phyloP scores from a whole-genome alignment of 2,113 vertebrate genomes.

The Cebidichthys violaceus region DNA sequence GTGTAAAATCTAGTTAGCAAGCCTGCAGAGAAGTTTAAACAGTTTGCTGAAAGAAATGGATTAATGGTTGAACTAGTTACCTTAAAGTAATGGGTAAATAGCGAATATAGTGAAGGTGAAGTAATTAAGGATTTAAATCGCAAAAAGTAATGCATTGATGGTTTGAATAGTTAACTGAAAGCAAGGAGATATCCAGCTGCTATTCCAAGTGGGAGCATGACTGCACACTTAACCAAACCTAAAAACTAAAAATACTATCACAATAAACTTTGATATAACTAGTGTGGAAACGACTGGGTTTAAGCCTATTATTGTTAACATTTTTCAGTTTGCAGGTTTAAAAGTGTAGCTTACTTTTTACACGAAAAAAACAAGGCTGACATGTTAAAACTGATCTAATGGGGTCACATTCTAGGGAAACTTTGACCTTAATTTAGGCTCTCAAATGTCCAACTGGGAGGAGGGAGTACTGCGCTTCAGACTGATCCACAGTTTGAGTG shows the following conservation, averaged over 20 bases:
- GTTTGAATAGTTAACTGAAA: not conserved
- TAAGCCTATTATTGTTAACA: not conserved
- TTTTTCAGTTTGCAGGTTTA: not conserved
- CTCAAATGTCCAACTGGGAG: not conserved
- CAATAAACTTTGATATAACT: not conserved
- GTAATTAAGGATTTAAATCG: not conserved
- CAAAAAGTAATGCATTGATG: not conserved
- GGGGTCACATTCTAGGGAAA: conserved; percentile 11
- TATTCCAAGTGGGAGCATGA: too few species aligned
- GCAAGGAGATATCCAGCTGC: too few species aligned
- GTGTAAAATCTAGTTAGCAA: too few species aligned
- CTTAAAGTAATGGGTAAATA: not conserved
- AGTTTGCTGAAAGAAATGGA: too few species aligned
- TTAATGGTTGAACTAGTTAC: not conserved
- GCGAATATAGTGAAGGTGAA: not conserved
- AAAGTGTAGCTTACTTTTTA: not conserved
- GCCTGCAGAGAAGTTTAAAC: not conserved
- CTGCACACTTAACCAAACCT: too few species aligned
- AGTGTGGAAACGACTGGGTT: not conserved
- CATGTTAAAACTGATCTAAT: conserved; percentile 14
- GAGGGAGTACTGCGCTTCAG: not conserved
- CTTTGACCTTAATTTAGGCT: conserved; percentile 16
- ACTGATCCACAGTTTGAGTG: not conserved
- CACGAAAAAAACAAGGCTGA: not conserved
- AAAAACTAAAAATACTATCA: not conserved